Evolutionary conservation across 2,113 vertebrate genomes (phyloP), one percentile per base, ranked within the genome.

Genomic region (Clarias gariepinus): DNA sequence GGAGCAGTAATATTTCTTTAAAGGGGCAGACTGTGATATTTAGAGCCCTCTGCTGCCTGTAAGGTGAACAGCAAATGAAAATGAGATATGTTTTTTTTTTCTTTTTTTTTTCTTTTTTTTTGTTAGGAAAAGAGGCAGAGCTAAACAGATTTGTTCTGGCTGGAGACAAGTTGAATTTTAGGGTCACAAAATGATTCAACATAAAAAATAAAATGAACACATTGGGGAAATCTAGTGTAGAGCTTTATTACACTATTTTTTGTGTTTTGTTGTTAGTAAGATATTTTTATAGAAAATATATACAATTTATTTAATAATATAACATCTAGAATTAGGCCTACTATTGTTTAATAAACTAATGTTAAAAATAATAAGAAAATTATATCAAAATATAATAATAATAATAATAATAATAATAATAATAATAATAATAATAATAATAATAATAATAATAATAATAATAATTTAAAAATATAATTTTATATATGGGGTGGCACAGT

Each of bases 31-130:
- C 2, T 23, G 30, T 23, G 60, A 80, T 36, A 30, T 23, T 36
- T 12, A 60, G 78, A 60, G 30, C 78, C 57, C 57, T 80, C 78
- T 80, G 78, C 57, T 80, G 78, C 10, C 55, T 60, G 18, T 80
- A 19, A 36, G 10, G 3, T 58, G 55, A 80, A 60, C 3, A 60
- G 78, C 55, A 60, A 36, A 12, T 60, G 57, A 8, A 74, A 74
- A 25, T 76, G 41, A 47, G 41, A 41, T 16, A 5, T 53, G 47
- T 1, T 2, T 77, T 76, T 28, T 55, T n/a, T 11, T 3, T 2
- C 5, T 47, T 8, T 1, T 77, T 76, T 28, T 18, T 11, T 10
- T 2, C 2, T 23, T 36, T 41, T 41, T 41, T 41, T 6, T 41
- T 41, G 3, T 47, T 7, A 53, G 11, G 52, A 78, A 55, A 28